Evolutionary conservation across 2,797 vertebrate genomes (phyloP).

Genomic region (Sarcoramphus papa): DNA sequence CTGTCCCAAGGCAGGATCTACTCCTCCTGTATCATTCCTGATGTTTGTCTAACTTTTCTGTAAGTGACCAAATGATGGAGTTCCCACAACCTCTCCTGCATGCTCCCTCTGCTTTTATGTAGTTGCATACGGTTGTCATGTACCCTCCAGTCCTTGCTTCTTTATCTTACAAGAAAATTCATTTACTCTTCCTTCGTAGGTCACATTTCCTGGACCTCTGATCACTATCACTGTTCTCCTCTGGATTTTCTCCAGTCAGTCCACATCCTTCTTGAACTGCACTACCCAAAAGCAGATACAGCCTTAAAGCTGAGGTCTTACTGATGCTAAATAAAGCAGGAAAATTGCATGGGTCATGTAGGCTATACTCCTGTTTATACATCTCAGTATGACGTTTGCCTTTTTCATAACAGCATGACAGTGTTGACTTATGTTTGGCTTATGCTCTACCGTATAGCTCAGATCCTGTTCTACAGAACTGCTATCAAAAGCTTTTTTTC

Average conservation of each 20-base stretch:
- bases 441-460: neutral
- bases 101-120: accelerated
- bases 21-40: neutral
- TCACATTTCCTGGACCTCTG: neutral
- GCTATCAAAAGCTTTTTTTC: neutral
- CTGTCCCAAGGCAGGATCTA: neutral
- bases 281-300: neutral
- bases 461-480: neutral
- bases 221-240: neutral
- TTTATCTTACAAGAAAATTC: neutral
- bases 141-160: neutral
- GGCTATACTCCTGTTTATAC: neutral
- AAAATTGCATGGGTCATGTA: neutral
- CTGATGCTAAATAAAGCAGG: neutral
- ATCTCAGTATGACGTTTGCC: neutral
- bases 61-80: neutral
- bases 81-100: neutral
- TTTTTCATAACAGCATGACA: neutral
- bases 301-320: neutral
- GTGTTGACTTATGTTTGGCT: neutral
- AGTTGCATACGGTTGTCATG: neutral
- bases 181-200: neutral
- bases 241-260: neutral
- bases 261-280: neutral
- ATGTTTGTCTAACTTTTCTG: neutral